Evolutionary conservation across 2,113 vertebrate species (phyloP).

Genomic region (Odontophorus gujanensis): DNA sequence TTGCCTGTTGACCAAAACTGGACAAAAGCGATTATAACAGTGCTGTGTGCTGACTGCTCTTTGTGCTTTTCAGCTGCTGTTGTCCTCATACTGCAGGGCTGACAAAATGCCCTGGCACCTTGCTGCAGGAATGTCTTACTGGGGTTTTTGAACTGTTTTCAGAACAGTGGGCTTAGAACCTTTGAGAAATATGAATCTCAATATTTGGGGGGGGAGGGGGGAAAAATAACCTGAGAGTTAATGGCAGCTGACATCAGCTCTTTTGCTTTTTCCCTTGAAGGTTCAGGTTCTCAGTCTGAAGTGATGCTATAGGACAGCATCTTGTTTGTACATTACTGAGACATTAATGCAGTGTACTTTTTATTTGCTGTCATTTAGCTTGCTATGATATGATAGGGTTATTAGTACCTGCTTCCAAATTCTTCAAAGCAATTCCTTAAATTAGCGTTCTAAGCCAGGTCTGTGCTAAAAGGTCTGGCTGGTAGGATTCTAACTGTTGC

Average conservation of each 20-base stretch:
- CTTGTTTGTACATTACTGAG: background rate
- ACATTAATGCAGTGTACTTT: background rate
- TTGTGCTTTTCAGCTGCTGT: background rate
- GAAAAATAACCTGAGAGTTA: background rate
- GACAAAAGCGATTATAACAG: background rate
- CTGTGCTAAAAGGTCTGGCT: background rate
- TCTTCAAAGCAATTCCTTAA: background rate
- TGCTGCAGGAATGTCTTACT: background rate
- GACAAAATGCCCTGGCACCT: background rate
- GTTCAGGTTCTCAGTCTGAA: background rate
- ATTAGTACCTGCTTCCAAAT: background rate
- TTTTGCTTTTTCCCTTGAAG: background rate
- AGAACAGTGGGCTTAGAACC: background rate
- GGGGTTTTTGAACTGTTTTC: background rate
- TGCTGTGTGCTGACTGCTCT: background rate
- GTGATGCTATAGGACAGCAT: background rate
- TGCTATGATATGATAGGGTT: background rate
- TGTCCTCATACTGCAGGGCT: background rate
- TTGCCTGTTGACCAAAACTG: background rate
- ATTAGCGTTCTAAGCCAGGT: background rate
- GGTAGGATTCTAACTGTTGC: background rate
- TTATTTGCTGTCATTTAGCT: background rate
- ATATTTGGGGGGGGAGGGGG: background rate
- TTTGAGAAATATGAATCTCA: background rate
- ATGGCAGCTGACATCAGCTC: background rate